phyloP scores from a whole-genome alignment of 2,888 invertebrate species.

The Tetanocera ferruginea region DNA sequence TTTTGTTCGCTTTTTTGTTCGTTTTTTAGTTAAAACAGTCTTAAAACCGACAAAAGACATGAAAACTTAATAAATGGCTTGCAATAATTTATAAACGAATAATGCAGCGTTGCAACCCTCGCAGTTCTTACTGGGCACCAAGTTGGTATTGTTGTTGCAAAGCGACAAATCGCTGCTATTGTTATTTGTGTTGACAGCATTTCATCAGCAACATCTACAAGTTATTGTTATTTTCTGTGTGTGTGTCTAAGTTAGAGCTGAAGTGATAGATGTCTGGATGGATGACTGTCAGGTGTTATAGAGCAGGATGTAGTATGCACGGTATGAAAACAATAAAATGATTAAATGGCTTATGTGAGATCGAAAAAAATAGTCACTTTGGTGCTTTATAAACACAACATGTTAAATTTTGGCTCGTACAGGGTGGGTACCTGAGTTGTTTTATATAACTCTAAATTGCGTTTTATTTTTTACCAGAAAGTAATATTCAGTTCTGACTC shows the following conservation, averaged over 20 bases:
- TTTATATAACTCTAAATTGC: no score
- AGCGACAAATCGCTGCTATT: slow-evolving; percentile 14
- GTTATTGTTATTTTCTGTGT: not conserved
- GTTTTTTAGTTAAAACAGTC: not conserved
- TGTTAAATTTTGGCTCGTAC: no score
- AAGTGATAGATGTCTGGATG: not conserved
- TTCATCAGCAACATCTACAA: slow-evolving; percentile 28
- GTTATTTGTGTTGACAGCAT: slow-evolving; percentile 34
- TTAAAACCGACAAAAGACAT: slow-evolving; percentile 14
- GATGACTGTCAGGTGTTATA: slow-evolving; percentile 8
- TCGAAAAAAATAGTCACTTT: no score
- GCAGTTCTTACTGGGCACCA: not conserved
- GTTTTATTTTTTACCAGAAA: no score
- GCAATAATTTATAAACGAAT: slow-evolving; percentile 56
- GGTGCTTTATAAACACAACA: no score
- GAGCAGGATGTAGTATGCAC: slow-evolving; percentile 9
- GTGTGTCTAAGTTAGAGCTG: not conserved
- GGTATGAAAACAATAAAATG: not conserved
- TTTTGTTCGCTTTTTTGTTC: not conserved
- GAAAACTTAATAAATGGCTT: slow-evolving; percentile 54
- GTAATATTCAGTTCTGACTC: no score
- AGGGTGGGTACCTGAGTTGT: no score
- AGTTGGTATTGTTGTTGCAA: slow-evolving; percentile 6
- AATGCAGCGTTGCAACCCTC: not conserved
- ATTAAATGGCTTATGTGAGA: no score